Base-by-base conservation (phyloP, 2,797 vertebrate species). In the Enteromius paludinosus region DNA sequence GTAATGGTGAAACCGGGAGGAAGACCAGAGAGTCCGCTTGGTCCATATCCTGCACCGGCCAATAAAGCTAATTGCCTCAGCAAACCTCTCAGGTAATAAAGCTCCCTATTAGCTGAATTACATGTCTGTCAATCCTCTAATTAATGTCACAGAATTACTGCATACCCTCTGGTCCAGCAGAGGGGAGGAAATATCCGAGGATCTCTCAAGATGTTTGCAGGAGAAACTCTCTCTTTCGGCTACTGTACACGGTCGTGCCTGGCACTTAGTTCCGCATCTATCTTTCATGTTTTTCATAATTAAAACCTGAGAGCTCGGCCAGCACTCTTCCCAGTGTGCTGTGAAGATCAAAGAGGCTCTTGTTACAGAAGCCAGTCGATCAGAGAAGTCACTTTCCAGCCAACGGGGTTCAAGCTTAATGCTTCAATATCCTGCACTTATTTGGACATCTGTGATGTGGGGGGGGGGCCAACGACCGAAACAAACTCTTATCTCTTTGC, bases 211-310 rank as follows among this genome's bases (percentile, higher is more conserved):
- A 45, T 82, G 80, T 83, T 71, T 83, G 73, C 78, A 62, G 86
- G 89, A 87, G 89, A 84, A 88, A 87, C 87, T 82, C 78, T 20
- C 33, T 43, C 41, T 30, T 35, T 47, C 87, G 43, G 84, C 87
- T 83, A 81, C 68, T 41, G 71, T 56, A 75, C 86, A 90, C 90
- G 90, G 89, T 90, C 87, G 85, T 87, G 91, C 90, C 90, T 91
- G 86, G 90, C 93, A 94, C 90, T 94, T 93, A 93, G 89, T 70
- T 79, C 85, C 62, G 79, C 91, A 93, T 95, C 89, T 91, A 93
- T 94, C 92, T 94, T 95, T 94, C 89, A 95, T 94, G 92, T 90
- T 90, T 92, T 94, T 91, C 92, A 93, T 94, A 94, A 95, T 94
- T 94, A 95, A 94, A 94, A 94, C 88, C 89, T 90, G 90, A 81